These are phyloP conservation scores for Chloebia gouldiae DNA, from an alignment of 2,113 vertebrate genomes.

Conservation along the genomic window DNA sequence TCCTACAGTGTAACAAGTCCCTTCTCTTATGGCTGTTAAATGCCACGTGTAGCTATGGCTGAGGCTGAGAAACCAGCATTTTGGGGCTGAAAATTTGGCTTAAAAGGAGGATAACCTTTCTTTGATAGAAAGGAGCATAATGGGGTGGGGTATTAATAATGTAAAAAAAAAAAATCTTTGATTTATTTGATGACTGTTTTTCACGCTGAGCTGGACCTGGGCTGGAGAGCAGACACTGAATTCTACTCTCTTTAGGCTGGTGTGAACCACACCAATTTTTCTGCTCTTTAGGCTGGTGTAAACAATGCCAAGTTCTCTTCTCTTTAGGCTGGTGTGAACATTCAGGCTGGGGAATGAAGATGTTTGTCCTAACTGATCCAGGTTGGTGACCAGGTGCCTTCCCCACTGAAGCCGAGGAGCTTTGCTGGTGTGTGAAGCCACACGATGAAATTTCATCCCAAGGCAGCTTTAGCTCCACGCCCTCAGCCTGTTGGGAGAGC, in stretches of 20 bases:
- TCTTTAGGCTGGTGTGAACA: background rate
- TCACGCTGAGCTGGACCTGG: background rate
- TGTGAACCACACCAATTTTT: background rate
- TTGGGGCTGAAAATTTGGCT: background rate
- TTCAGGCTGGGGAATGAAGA: background rate
- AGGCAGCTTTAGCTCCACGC: background rate
- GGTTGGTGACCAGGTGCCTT: background rate
- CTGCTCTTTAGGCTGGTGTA: background rate
- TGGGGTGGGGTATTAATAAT: background rate
- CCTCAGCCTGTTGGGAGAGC: background rate
- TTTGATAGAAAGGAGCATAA: background rate
- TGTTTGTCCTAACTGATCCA: background rate
- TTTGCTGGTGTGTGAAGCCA: background rate
- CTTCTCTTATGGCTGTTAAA: background rate
- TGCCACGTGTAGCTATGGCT: background rate
- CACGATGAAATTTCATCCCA: conserved; percentile 47
- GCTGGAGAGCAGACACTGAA: background rate
- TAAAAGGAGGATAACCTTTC: background rate
- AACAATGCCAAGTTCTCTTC: no score
- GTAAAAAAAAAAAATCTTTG: background rate
- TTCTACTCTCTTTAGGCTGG: background rate
- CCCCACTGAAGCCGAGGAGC: background rate
- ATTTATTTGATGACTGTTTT: background rate
- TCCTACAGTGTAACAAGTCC: background rate
- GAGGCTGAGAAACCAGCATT: background rate